phyloP scores from a whole-genome alignment of 1,140 invertebrate species.

The Aradophagus sp. region DNA sequence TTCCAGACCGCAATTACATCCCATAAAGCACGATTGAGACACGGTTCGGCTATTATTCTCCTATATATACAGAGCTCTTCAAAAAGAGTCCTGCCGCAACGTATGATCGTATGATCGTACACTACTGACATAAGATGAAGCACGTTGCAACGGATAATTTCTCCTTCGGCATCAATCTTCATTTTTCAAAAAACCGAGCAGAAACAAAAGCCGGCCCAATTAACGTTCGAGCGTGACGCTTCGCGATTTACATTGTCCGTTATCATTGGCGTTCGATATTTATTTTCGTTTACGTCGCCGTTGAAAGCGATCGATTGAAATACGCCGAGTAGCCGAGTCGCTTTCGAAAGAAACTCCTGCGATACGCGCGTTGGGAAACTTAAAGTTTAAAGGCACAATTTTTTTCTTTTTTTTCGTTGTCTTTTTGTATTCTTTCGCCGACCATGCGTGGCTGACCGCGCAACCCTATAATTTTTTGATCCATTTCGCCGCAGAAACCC shows the following conservation, averaged over 20 bases:
- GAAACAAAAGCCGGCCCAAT: conserved; percentile 41
- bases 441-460: conserved; percentile 17
- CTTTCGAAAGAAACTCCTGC: no score
- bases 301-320: no score
- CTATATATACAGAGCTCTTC: conserved; percentile 63
- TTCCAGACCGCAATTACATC: conserved; percentile 70
- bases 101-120: conserved; percentile 55
- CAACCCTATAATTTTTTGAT: conserved; percentile 54
- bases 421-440: no score
- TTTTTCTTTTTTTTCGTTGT: no score
- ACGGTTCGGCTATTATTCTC: conserved; percentile 71
- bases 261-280: no score
- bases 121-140: conserved; percentile 51
- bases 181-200: conserved; percentile 30
- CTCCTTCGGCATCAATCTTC: conserved; percentile 49
- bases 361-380: no score
- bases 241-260: conserved; percentile 28
- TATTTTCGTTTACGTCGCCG: no score
- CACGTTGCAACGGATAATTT: conserved; percentile 55
- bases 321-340: no score
- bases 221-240: conserved; percentile 7
- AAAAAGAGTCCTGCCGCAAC: conserved; percentile 59
- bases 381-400: no score
- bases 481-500: conserved; percentile 53
- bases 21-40: conserved; percentile 72